A percentile compares a stretch with the other conserved stretches of the same genome.
Conservation (phyloP, 2,113 vertebrate genomes). For the Onychostruthus taczanowskii region DNA sequence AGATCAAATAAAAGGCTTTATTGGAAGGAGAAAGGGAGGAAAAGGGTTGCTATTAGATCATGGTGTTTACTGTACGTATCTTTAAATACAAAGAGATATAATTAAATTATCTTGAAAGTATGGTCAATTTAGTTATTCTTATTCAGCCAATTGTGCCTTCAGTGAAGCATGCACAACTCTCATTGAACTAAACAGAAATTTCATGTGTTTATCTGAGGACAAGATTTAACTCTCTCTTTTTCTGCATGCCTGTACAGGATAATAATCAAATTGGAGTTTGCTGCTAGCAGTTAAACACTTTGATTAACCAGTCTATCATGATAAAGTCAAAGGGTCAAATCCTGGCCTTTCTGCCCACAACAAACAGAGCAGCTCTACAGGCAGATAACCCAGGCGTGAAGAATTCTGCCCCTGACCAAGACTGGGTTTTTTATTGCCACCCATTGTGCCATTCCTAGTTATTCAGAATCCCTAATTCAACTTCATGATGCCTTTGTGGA, state of each 20-base stretch:
- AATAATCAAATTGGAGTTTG: slow-evolving; percentile 34
- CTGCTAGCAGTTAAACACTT: slow-evolving; percentile 47
- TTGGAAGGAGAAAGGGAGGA: slow-evolving; percentile 60
- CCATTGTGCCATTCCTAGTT: not conserved
- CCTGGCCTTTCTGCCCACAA: not conserved
- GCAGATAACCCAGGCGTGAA: not conserved
- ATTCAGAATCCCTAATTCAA: not conserved
- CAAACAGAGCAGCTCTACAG: not conserved
- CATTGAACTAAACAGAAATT: slow-evolving; percentile 47
- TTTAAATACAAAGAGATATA: slow-evolving; percentile 47
- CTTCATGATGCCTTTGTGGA: not conserved
- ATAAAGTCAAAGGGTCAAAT: slow-evolving; percentile 9
- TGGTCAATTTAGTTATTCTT: slow-evolving; percentile 43
- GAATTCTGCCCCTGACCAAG: not conserved
- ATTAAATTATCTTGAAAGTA: slow-evolving; percentile 65
- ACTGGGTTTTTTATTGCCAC: not conserved
- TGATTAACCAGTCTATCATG: not conserved
- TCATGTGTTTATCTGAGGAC: slow-evolving; percentile 38
- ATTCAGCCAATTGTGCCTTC: slow-evolving; percentile 52
- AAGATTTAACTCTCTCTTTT: slow-evolving; percentile 44
- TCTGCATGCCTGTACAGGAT: slow-evolving; percentile 55
- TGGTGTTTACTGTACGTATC: slow-evolving; percentile 36
- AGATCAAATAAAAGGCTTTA: slow-evolving; percentile 68
- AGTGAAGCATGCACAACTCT: slow-evolving; percentile 44
- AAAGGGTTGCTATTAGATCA: slow-evolving; percentile 61